These are phyloP conservation scores for Gallinago paraguaiae DNA, from an alignment of 2,113 vertebrate species.

Conservation along the genomic window DNA sequence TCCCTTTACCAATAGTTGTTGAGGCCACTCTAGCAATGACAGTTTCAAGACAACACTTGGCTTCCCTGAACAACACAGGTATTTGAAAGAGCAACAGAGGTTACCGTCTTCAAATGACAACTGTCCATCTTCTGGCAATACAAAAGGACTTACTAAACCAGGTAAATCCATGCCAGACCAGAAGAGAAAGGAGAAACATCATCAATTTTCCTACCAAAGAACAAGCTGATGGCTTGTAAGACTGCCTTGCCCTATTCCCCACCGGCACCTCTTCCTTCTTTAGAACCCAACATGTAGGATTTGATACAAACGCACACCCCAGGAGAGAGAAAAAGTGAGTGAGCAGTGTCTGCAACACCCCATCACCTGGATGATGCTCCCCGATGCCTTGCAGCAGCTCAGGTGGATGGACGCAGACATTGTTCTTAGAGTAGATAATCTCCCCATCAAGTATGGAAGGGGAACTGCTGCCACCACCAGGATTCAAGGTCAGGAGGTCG, in stretches of 20 bases:
- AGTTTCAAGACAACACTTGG: neutral
- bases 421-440: conserved; percentile 98
- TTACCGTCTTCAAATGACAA: neutral
- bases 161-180: neutral
- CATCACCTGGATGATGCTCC: conserved; percentile 93
- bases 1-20: neutral
- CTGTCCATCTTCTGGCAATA: neutral
- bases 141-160: neutral
- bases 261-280: neutral
- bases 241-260: neutral
- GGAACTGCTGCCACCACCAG: conserved; percentile 56
- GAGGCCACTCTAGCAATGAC: neutral
- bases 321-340: neutral
- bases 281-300: neutral
- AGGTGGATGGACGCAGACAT: conserved; percentile 92
- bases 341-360: neutral
- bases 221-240: neutral
- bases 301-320: neutral
- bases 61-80: neutral
- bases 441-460: conserved; percentile 85
- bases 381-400: conserved; percentile 88
- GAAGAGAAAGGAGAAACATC: neutral
- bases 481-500: conserved; percentile 91
- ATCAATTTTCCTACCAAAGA: neutral
- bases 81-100: neutral